These are phyloP conservation scores for Ursus arctos DNA, from an alignment of 2,113 vertebrate genomes.

Conservation along the genomic window DNA sequence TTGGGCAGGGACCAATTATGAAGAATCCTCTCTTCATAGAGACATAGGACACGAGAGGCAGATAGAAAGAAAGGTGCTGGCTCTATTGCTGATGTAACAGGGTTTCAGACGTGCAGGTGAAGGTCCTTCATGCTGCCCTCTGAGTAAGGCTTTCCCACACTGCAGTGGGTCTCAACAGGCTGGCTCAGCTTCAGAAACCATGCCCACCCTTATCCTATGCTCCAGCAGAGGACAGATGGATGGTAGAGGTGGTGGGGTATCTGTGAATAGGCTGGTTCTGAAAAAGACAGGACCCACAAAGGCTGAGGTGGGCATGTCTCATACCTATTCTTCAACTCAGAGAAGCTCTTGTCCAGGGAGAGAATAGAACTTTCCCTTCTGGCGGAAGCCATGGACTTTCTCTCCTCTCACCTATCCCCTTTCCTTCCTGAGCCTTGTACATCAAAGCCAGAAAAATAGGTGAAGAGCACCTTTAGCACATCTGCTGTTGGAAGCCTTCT, in stretches of 20 bases:
- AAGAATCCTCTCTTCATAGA: not conserved
- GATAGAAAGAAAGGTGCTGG: not conserved
- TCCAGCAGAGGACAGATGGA: not conserved
- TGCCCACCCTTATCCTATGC: not conserved
- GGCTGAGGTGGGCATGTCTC: not conserved
- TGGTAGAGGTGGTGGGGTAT: not conserved
- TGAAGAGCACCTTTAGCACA: not conserved
- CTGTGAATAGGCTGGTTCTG: not conserved
- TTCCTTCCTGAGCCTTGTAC: not conserved
- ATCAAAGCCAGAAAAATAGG: not conserved
- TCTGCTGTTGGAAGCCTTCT: not conserved
- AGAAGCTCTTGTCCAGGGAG: not conserved
- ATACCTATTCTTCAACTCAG: not conserved
- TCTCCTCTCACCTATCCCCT: not conserved
- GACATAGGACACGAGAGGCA: not conserved
- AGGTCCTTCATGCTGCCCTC: not conserved
- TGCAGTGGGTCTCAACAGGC: fast-evolving
- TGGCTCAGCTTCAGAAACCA: not conserved
- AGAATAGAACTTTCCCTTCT: not conserved
- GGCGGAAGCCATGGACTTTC: not conserved
- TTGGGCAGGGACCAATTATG: not conserved
- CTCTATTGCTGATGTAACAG: not conserved
- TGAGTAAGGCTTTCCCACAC: not conserved
- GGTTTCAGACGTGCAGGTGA: not conserved
- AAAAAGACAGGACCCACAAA: not conserved